Evolutionary conservation across 1,140 invertebrate genomes (phyloP), one percentile per base, ranked within the genome.

Genomic region (Pygmarrhopalites habei): DNA sequence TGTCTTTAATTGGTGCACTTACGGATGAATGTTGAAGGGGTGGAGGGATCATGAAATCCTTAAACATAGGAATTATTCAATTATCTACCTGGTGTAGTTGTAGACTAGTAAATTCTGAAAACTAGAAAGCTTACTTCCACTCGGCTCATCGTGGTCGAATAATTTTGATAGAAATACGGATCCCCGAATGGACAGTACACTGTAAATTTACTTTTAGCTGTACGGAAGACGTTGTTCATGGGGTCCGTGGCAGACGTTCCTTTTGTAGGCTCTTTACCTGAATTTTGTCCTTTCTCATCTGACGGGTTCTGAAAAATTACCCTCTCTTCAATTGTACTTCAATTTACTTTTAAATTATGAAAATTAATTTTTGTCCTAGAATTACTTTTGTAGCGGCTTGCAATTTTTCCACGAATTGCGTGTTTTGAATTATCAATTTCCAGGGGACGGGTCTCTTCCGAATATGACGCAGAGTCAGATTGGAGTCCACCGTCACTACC

Each of bases 11-110:
- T n/a, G n/a, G n/a, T n/a, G n/a, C n/a, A n/a, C n/a, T n/a, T n/a
- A n/a, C n/a, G 2, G 3, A 7, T 15, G 53, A n/a, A 39, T 65
- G 63, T 23, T 65, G 63, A 12, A 39, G 4, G 32, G 53, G 35
- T 25, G 35, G 28, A 10, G 2, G n/a, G 57, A 41, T 39, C 23
- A 39, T 14, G 21, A 21, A 7, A 21, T 55, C 7, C 52, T 55
- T 10, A n/a, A 15, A 10, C 21, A 23, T n/a, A n/a, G n/a, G n/a
- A n/a, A n/a, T n/a, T n/a, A n/a, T n/a, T n/a, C n/a, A n/a, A n/a
- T n/a, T n/a, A n/a, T n/a, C n/a, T n/a, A n/a, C n/a, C n/a, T n/a
- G n/a, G n/a, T n/a, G n/a, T n/a, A n/a, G n/a, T n/a, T n/a, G n/a
- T n/a, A n/a, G n/a, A n/a, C n/a, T n/a, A n/a, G n/a, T n/a, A n/a